phyloP scores from a whole-genome alignment of 2,888 invertebrate genomes.

The Dasypogon diadema region DNA sequence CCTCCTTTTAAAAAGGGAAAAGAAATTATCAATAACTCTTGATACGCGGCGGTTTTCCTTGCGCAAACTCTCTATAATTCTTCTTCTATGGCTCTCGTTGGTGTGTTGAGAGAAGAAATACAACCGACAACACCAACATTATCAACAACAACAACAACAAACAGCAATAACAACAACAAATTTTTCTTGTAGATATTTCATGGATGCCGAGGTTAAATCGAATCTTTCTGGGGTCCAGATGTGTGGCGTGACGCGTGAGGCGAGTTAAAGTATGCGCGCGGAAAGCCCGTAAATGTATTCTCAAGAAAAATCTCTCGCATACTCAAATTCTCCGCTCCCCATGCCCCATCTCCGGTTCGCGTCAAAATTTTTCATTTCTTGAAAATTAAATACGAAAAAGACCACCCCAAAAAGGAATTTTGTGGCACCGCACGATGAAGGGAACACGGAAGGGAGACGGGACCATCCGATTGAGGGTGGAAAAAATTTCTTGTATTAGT shows the following conservation, averaged over 20 bases:
- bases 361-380: constrained; percentile 39
- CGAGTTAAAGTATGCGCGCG: background rate
- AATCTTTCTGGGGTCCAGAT: background rate
- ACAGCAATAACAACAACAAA: too few relatives aligned
- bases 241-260: too few relatives aligned
- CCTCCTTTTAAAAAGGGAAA: background rate
- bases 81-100: constrained; percentile 31
- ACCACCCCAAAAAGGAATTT: too few relatives aligned
- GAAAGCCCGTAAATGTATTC: background rate
- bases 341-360: background rate
- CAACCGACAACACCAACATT: too few relatives aligned
- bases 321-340: background rate
- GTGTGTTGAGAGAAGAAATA: background rate
- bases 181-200: constrained; percentile 23
- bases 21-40: constrained; percentile 44
- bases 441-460: too few relatives aligned
- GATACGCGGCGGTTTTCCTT: constrained; percentile 36
- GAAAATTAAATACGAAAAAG: constrained; percentile 48
- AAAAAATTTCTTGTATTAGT: constrained; percentile 32
- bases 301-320: background rate
- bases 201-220: constrained; percentile 35
- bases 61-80: constrained; percentile 49
- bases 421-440: too few relatives aligned
- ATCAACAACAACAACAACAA: too few relatives aligned
- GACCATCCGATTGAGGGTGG: too few relatives aligned